phyloP scores from a whole-genome alignment of 2,113 vertebrate genomes.

The Hippotragus niger region DNA sequence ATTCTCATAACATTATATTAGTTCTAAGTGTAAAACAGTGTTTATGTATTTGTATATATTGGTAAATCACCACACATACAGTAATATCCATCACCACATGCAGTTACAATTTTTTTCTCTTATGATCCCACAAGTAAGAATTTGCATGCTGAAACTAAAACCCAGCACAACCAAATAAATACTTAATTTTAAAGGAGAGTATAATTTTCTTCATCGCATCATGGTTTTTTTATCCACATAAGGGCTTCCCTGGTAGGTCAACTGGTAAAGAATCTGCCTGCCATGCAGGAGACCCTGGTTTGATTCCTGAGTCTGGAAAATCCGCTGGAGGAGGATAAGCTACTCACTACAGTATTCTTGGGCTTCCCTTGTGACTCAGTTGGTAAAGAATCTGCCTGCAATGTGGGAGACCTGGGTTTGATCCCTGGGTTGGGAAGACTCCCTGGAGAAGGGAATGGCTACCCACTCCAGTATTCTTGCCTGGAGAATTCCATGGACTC shows the following conservation, averaged over 20 bases:
- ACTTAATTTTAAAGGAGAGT: no score
- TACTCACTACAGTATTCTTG: no score
- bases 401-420: neutral
- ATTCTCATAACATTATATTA: fast-evolving
- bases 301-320: neutral
- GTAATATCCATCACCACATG: no score
- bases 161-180: no score
- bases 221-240: neutral
- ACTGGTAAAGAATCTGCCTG: no score
- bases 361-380: neutral
- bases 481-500: neutral
- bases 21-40: no score
- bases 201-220: no score
- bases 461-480: neutral
- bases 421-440: neutral
- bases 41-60: neutral
- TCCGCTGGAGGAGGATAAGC: no score
- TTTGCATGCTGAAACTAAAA: no score
- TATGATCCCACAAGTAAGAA: neutral
- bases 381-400: neutral
- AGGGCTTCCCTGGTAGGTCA: no score
- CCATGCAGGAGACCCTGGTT: neutral
- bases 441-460: neutral
- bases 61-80: neutral
- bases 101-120: neutral